A percentile compares a stretch with the other conserved stretches of the same genome.
Conservation (phyloP, 1,140 invertebrate genomes). For the Yoshiicerus persimilis region DNA sequence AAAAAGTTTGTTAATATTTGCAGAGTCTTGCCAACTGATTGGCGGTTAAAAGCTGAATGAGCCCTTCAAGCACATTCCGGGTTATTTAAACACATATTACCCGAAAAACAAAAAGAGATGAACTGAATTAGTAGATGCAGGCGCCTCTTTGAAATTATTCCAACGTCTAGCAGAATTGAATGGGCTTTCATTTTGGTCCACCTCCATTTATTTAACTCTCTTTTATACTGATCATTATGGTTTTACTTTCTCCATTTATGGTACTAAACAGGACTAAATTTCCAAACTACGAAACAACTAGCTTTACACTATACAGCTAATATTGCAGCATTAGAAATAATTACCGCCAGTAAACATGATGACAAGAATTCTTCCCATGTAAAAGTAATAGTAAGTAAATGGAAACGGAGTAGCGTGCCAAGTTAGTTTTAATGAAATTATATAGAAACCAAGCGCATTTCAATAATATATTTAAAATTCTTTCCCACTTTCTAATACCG, state of each 20-base stretch:
- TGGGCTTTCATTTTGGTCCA: background rate
- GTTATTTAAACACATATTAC: background rate
- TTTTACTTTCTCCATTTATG: background rate
- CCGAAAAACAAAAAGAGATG: background rate
- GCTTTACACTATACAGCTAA: too few species aligned
- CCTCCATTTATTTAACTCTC: too few species aligned
- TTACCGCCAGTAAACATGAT: too few species aligned
- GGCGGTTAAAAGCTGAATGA: background rate
- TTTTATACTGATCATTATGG: background rate
- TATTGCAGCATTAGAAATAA: too few species aligned
- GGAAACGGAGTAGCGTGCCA: too few species aligned
- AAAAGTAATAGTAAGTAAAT: too few species aligned
- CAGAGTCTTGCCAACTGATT: background rate
- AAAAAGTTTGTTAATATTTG: background rate
- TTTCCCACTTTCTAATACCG: too few species aligned
- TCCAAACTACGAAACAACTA: background rate
- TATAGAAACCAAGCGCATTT: too few species aligned
- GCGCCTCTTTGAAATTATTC: background rate
- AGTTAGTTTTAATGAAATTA: too few species aligned
- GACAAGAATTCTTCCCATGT: too few species aligned
- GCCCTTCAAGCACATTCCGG: background rate
- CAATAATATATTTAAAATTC: too few species aligned
- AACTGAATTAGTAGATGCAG: background rate
- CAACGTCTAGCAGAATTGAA: background rate
- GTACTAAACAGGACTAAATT: too few species aligned